Conservation (phyloP, 2,888 invertebrate genomes). For the Coelogynopora nodosa region DNA sequence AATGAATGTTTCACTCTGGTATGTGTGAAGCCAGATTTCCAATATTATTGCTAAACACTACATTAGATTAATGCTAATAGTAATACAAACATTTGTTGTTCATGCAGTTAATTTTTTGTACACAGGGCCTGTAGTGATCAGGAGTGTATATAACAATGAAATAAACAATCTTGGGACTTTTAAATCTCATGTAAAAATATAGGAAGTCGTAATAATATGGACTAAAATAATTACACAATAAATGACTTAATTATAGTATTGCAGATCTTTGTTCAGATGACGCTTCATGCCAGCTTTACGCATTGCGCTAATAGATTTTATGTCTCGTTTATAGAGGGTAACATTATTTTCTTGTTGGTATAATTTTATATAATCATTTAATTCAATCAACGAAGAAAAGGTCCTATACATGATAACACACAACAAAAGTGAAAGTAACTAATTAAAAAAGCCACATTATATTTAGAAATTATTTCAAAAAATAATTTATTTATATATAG, state of each 20-base stretch:
- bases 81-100: too few relatives aligned
- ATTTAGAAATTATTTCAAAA: background rate
- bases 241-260: background rate
- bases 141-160: too few relatives aligned
- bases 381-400: background rate
- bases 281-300: background rate
- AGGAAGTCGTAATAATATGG: background rate
- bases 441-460: background rate
- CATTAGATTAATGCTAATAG: too few relatives aligned
- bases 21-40: background rate
- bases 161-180: background rate
- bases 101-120: too few relatives aligned
- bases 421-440: background rate
- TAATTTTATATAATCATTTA: background rate
- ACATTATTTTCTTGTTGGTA: background rate
- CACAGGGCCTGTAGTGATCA: too few relatives aligned
- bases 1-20: background rate
- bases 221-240: background rate
- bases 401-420: background rate
- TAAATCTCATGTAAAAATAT: background rate
- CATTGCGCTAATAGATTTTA: background rate
- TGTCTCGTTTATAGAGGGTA: background rate
- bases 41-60: too few relatives aligned
- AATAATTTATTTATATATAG: background rate
- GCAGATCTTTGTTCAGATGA: background rate